These are phyloP conservation scores for Sorex fumeus DNA, from an alignment of 2,113 vertebrate species.

Conservation along the genomic window DNA sequence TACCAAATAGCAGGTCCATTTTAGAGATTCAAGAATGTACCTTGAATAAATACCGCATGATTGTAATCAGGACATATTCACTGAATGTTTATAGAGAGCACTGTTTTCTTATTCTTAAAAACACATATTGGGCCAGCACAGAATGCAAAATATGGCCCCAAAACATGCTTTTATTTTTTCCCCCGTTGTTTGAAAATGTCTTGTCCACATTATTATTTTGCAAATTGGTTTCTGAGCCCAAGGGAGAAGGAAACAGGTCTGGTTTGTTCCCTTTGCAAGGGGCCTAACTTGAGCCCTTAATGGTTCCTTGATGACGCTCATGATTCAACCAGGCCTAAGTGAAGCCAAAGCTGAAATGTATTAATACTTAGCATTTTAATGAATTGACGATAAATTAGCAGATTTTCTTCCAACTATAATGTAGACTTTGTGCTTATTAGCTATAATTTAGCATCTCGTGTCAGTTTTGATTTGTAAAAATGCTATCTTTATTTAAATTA, in stretches of 20 bases:
- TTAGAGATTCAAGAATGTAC: conserved; percentile 1
- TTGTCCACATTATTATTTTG: conserved; percentile 55
- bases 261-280: not conserved
- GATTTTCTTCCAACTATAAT: not conserved
- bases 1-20: conserved; percentile 6
- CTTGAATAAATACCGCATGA: conserved; percentile 19
- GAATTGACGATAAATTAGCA: conserved; percentile 41
- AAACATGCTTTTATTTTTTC: conserved; percentile 33
- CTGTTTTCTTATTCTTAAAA: conserved; percentile 8
- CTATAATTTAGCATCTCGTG: conserved; percentile 33
- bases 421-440: conserved; percentile 21
- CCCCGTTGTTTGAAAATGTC: conserved; percentile 16
- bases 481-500: conserved; percentile 36
- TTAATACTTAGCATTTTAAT: conserved; percentile 49
- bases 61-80: conserved; percentile 1
- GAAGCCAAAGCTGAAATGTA: conserved; percentile 37
- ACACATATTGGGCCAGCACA: not conserved
- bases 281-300: not conserved
- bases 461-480: conserved; percentile 7
- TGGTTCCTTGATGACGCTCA: conserved; percentile 5
- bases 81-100: not conserved
- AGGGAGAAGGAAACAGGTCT: not conserved
- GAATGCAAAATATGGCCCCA: not conserved
- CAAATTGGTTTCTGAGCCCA: conserved; percentile 48
- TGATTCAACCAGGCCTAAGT: conserved; percentile 38